These are phyloP conservation scores for Chitala chitala DNA, from an alignment of 2,113 vertebrate species.

Conservation along the genomic window DNA sequence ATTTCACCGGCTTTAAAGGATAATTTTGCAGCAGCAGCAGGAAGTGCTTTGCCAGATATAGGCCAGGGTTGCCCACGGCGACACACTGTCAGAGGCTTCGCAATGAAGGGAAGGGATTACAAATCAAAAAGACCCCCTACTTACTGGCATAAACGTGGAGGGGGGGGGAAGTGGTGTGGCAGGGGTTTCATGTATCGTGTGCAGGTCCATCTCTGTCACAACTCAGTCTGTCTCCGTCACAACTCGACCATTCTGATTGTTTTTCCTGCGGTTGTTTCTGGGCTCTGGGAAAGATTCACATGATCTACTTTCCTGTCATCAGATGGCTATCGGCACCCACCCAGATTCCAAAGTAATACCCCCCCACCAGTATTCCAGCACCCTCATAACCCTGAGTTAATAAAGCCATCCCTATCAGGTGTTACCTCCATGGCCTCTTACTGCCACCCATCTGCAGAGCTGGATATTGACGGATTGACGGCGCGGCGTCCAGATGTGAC, in stretches of 20 bases:
- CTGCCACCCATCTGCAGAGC: slow-evolving; percentile 20
- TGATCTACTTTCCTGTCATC: no score
- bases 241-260: not conserved
- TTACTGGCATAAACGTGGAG: slow-evolving; percentile 43
- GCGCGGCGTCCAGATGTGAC: slow-evolving; percentile 24
- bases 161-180: not conserved
- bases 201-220: not conserved
- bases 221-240: no score
- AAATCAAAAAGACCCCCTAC: slow-evolving; percentile 54
- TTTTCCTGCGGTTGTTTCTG: no score
- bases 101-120: slow-evolving; percentile 64
- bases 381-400: slow-evolving; percentile 22
- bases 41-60: slow-evolving; percentile 65
- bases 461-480: slow-evolving; percentile 25
- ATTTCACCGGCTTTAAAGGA: slow-evolving; percentile 55
- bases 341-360: no score
- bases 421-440: slow-evolving; percentile 15
- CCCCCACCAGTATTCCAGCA: slow-evolving; percentile 23
- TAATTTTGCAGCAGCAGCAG: slow-evolving; percentile 56
- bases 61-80: slow-evolving; percentile 54
- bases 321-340: no score
- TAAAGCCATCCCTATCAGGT: slow-evolving; percentile 20
- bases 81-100: slow-evolving; percentile 59
- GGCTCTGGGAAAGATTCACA: no score
- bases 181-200: not conserved